Base-by-base conservation (phyloP, 2,113 vertebrate genomes). In the Psammodynastes pulverulentus region DNA sequence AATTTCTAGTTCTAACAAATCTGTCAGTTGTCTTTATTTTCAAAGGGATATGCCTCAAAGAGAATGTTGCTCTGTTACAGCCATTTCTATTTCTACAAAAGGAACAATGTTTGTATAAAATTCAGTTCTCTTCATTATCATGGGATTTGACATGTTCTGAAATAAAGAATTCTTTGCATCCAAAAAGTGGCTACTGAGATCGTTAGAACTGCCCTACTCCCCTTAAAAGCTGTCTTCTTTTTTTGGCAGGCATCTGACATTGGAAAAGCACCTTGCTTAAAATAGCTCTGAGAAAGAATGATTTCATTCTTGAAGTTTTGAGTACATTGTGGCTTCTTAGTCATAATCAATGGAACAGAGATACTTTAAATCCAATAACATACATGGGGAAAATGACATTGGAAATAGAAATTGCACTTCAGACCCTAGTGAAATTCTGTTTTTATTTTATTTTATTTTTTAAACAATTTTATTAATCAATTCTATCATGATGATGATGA, bases 1-100 rank as follows among this genome's bases (percentile, higher is more conserved):
- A 96, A 97, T 97, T 97, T 94, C 89, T 96, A 94, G 93, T 95
- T 97, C 92, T 95, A 97, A 96, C 94, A 95, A 94, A 97, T 94
- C 97, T 96, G 94, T 95, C 95, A 97, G 84, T 92, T 87, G 90
- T 95, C 90, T 95, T 91, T 94, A 96, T 93, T 92, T 96, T 87
- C 90, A 93, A 19, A 93, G 94, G 43, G 94, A 95, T 93, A 95
- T 95, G 67, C 87, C 91, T 94, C 89, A 94, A 92, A 96, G 89
- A 94, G 95, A 94, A 88, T 91, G 93, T 84, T 72, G 89, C 79
- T 94, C 93, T 95, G 93, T 93, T 94, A 95, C 92, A 93, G 96
- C 94, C 79, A 93, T 94, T 84, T 95, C 93, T 92, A 43, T 86
- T 93, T 90, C 15, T 12, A 94, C 89, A 94, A 0, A 9, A 94